Evolutionary conservation across 2,888 invertebrate genomes (phyloP), one percentile per base, ranked within the genome.

Genomic region (Morinoia aosen): DNA sequence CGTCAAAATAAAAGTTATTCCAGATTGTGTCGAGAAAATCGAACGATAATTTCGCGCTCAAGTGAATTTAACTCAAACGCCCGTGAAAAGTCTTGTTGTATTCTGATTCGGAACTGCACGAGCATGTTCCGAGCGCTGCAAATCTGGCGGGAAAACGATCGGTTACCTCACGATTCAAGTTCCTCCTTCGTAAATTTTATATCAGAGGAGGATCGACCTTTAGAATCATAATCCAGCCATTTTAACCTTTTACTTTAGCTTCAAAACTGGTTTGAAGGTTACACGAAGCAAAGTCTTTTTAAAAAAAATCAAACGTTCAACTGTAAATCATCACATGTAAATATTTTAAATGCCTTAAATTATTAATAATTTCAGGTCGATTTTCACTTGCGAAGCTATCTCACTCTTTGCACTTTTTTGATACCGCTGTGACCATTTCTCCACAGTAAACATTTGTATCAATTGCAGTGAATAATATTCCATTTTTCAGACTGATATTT

Each of bases 21-120:
- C 57, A 93, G 93, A 93, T 93, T 48, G 33, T 57, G 57, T 76
- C 93, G 16, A 48, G 93, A 93, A 93, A 93, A 57, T 7, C 48
- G 93, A 57, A 39, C 93, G 93, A 90, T 90, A 90, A 48, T 90
- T 90, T 90, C 25, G 14, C 16, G 40, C 90, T 76, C 76, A 76
- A 33, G 76, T 76, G 76, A 76, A 76, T 76, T 76, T 25, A 33
- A 76, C 33, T 76, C 76, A 33, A 76, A 33, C 76, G 76, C 10
- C 76, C 8, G 33, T 33, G 25, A 19, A 19, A 76, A 76, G 76
- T 76, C 25, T 76, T 33, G 33, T 76, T 19, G 25, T 16, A 33
- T 76, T 76, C 33, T 76, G 8, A 14, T 16, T 76, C 33, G 76
- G 8, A 76, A 19, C 33, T 76, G 25, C 76, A 25, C 76, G 25